Evolutionary conservation across 2,797 vertebrate genomes (phyloP).

Genomic region (Aphelocoma californica): DNA sequence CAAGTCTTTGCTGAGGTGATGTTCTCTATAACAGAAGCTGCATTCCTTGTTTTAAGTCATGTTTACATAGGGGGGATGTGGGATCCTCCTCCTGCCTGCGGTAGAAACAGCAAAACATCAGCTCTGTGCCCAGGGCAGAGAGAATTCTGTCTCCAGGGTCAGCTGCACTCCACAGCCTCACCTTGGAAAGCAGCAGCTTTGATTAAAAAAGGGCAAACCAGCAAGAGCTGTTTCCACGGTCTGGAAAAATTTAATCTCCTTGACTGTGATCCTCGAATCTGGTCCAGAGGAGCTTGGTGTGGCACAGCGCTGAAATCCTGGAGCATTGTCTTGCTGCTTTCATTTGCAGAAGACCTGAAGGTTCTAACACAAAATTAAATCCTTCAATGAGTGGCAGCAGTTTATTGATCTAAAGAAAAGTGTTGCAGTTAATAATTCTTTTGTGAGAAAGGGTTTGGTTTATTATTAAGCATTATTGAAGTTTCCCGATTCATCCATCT

Average conservation of each 20-base stretch:
- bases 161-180: not conserved
- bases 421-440: not conserved
- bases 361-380: not conserved
- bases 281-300: not conserved
- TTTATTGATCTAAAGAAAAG: not conserved
- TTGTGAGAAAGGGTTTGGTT: not conserved
- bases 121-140: not conserved
- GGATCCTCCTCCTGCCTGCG: not conserved
- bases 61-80: accelerated
- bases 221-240: not conserved
- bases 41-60: not conserved
- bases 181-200: not conserved
- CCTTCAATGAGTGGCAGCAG: not conserved
- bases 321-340: not conserved
- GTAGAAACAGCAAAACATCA: not conserved
- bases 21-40: not conserved
- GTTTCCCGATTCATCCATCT: not conserved
- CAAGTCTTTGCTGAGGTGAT: not conserved
- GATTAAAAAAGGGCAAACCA: not conserved
- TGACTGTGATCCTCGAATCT: not conserved
- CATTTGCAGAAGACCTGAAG: not conserved
- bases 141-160: not conserved
- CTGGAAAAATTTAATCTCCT: not conserved
- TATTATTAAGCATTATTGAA: not conserved
- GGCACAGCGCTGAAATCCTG: not conserved